These are phyloP conservation scores for Saguinus midas DNA, from an alignment of 2,113 vertebrate species.

Conservation along the genomic window DNA sequence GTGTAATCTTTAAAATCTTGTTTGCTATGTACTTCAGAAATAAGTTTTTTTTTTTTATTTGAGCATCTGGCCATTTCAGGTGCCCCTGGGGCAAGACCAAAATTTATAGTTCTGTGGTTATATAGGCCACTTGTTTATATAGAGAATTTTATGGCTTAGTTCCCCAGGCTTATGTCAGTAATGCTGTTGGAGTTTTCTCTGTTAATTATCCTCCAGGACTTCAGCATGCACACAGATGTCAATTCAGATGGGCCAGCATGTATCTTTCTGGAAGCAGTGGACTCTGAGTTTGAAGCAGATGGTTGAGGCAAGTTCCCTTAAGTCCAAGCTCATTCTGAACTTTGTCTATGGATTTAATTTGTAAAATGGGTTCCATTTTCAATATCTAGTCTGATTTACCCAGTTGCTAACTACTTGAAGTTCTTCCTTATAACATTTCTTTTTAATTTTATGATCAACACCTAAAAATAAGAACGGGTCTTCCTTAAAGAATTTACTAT, in stretches of 20 bases:
- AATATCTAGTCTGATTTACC: constrained; percentile 51
- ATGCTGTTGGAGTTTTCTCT: constrained; percentile 63
- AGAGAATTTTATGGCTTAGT: constrained; percentile 72
- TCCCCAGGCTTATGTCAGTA: constrained; percentile 75
- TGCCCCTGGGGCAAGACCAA: constrained; percentile 62
- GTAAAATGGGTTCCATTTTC: constrained; percentile 57
- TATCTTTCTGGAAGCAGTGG: constrained; percentile 77
- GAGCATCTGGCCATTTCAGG: constrained; percentile 76
- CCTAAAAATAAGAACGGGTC: background rate
- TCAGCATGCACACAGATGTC: constrained; percentile 75
- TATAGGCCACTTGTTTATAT: constrained; percentile 77
- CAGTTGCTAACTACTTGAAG: constrained; percentile 11
- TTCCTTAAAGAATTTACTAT: background rate
- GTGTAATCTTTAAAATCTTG: constrained; percentile 47
- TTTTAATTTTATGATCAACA: constrained; percentile 39
- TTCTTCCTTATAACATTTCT: background rate
- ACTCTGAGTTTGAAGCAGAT: constrained; percentile 76
- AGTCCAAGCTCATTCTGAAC: constrained; percentile 70
- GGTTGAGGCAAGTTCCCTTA: constrained; percentile 75
- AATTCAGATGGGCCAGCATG: constrained; percentile 76
- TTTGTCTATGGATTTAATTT: constrained; percentile 74
- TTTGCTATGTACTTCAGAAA: constrained; percentile 63
- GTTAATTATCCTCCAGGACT: constrained; percentile 75
- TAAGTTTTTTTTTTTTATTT: constrained; percentile 68
- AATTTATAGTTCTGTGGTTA: constrained; percentile 76